Base-by-base conservation (phyloP, 2,113 vertebrate genomes). In the Pelodiscus sinensis region DNA sequence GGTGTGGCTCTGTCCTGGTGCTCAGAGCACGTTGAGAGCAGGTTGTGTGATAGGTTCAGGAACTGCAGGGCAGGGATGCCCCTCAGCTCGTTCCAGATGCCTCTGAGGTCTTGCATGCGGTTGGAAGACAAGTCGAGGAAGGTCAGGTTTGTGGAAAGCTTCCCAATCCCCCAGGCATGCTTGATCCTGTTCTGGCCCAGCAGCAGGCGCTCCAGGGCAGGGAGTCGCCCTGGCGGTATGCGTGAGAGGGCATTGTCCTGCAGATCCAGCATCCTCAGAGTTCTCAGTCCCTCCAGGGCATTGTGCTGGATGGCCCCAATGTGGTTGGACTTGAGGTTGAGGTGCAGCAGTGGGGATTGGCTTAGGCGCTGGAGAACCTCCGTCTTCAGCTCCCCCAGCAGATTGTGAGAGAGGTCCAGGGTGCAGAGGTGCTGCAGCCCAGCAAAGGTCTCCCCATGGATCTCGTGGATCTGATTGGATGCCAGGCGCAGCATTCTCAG, bases 331-430 rank as follows among this genome's bases (percentile, higher is more conserved):
- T 77, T 89, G 31, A 95, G 87, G 35, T 89, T 90, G 57, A 96
- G 73, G 6, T 11, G 22, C 2, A 52, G 71, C 9, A 96, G 79
- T 1, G 81, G 68, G n/a, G 86, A 92, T 9, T 82, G 18, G 71
- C 31, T 78, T 21, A 96, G 54, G 16, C 65, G 57, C 52, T 65
- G 22, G 62, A 95, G 81, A 8, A 29, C 79, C 12, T 38, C 68
- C 2, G 15, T 35, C 35, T 83, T 84, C 50, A 96, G 55, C 24
- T 92, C 91, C 29, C 94, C 95, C 11, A 96, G 79, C 2, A 96
- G 82, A 65, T 96, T 96, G 65, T 52, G 8, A 25, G 95, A 96
- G 27, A 96, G 88, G 27, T 96, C 95, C 2, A 95, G 93, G 12
- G 83, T 84, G 2, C 58, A 54, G 8, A 96, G 82, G 50, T 88